Base-by-base conservation (phyloP, 2,797 vertebrate genomes). In the Hafferia zeledoni region DNA sequence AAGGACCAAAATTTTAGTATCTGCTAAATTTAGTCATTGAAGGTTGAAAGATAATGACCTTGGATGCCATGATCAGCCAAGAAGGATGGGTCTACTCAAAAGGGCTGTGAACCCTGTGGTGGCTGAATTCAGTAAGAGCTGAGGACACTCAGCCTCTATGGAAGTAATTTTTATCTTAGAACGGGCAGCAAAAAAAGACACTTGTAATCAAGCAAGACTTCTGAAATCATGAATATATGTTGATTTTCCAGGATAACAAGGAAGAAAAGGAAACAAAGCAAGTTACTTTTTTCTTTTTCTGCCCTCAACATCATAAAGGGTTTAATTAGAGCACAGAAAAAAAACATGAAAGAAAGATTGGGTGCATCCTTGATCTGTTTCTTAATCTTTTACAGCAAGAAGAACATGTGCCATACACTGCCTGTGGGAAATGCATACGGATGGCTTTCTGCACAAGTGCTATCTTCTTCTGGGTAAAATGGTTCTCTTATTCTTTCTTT, bases 401-500 rank as follows among this genome's bases (percentile, higher is more conserved):
- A 97, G 99, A 99, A 80, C 97, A 97, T 2, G 98, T 99, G 64
- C 99, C 99, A 2, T 99, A 98, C 56, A 98, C 98, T 35, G 9
- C 97, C 50, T 99, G 98, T 92, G 99, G 98, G 96, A 98, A 99
- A 96, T 98, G 95, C 87, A 56, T 99, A 88, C 95, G 98, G 41
- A 53, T 99, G 78, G 97, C 99, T 9, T 97, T 99, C 46, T 99
- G 99, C 95, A 98, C 99, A 2, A 97, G 98, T 39, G 99, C 99
- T 4, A 99, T 99, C 83, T 67, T 99, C 19, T 99, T 99, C 97
- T 99, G 99, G 99, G 99, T 99, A 99, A 98, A 95, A 89, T 69
- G 78, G 43, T 68, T 87, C 53, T 80, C 76, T 75, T 77, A 15
- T 5, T 41, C 28, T 68, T 5, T 41, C 28, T 68, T 90, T 76